phyloP scores from a whole-genome alignment of 92 coral and sea anemone genomes.

The Porites divaricata region DNA sequence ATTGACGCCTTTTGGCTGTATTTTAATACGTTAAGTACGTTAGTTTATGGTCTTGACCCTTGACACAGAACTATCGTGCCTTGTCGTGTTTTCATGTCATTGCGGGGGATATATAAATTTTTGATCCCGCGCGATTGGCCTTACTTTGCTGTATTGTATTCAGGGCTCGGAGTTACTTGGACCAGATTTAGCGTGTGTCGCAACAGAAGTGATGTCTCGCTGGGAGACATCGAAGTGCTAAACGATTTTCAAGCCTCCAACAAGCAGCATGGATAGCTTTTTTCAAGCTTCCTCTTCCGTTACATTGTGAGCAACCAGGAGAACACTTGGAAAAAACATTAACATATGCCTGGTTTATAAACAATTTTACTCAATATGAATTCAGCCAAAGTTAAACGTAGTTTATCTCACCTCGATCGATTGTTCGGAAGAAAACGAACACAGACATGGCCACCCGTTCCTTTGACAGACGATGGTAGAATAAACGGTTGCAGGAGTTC shows the following conservation, averaged over 20 bases:
- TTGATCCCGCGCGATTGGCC: not conserved
- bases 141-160: not conserved
- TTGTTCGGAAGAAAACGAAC: slow-evolving; percentile 49
- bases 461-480: slow-evolving; percentile 10
- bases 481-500: slow-evolving; percentile 15
- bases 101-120: not conserved
- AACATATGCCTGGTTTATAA: not conserved
- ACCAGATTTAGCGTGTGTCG: not conserved
- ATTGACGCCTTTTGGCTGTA: not conserved
- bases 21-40: not conserved
- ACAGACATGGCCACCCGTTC: slow-evolving; percentile 54
- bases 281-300: not conserved
- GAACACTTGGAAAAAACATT: not conserved
- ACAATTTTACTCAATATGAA: slow-evolving; percentile 1
- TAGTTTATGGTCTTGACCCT: slow-evolving; percentile 29
- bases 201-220: not conserved
- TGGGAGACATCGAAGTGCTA: not conserved
- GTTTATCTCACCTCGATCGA: slow-evolving; percentile 15
- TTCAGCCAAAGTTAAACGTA: slow-evolving; percentile 4
- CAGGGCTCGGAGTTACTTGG: not conserved
- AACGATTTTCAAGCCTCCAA: not conserved
- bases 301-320: slow-evolving; percentile 13
- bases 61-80: not conserved
- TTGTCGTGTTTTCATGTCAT: not conserved
- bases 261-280: not conserved